phyloP scores from a whole-genome alignment of 2,888 invertebrate genomes.

The Parnassius glacialis region DNA sequence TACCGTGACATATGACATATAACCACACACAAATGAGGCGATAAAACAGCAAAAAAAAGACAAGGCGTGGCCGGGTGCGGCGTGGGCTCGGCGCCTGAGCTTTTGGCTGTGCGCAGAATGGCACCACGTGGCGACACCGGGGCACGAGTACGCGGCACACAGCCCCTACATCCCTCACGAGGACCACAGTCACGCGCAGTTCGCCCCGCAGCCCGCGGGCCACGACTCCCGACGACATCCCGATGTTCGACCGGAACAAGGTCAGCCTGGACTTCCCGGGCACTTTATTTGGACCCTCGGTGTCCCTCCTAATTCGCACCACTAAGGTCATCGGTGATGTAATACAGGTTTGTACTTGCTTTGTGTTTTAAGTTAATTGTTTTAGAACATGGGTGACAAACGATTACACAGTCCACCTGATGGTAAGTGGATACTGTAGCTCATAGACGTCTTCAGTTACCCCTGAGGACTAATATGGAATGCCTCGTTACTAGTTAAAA shows the following conservation, averaged over 20 bases:
- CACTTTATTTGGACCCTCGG: slow-evolving; percentile 84
- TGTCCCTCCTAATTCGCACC: slow-evolving; percentile 83
- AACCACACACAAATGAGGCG: background rate
- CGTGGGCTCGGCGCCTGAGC: slow-evolving; percentile 8
- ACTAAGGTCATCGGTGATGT: slow-evolving; percentile 84
- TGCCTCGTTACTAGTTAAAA: no score
- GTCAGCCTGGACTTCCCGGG: slow-evolving; percentile 85
- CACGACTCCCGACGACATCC: slow-evolving; percentile 75
- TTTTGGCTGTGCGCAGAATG: slow-evolving; percentile 22
- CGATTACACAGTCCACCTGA: no score
- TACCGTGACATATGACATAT: background rate
- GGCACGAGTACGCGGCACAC: background rate
- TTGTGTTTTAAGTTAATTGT: no score
- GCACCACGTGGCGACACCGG: slow-evolving; percentile 18
- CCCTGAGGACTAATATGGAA: no score
- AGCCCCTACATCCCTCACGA: slow-evolving; percentile 9
- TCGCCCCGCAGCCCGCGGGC: slow-evolving; percentile 34
- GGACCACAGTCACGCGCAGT: slow-evolving; percentile 22
- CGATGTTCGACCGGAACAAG: slow-evolving; percentile 82
- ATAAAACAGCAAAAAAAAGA: background rate
- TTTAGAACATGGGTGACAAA: no score
- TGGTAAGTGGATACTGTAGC: no score
- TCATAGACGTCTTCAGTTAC: no score
- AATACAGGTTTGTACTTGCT: slow-evolving; percentile 78
- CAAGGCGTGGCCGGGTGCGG: background rate